phyloP scores from a whole-genome alignment of 1,140 invertebrate genomes.

The Melitaea cinxia region DNA sequence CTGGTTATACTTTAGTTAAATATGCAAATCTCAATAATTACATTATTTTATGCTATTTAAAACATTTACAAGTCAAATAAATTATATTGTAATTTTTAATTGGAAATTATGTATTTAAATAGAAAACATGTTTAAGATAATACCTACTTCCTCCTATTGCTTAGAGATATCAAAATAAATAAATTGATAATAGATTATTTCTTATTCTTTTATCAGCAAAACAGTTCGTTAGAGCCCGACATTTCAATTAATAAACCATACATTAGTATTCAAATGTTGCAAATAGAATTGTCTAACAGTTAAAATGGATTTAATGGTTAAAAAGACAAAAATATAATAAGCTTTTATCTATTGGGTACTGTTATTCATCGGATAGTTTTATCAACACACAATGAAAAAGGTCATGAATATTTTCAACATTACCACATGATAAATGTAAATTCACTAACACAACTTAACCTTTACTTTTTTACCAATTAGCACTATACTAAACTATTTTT shows the following conservation, averaged over 20 bases:
- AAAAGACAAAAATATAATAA: too few relatives aligned
- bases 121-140: not conserved
- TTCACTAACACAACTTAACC: conserved; percentile 8
- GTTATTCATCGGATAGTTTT: too few relatives aligned
- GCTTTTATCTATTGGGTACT: too few relatives aligned
- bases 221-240: not conserved
- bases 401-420: not conserved
- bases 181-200: not conserved
- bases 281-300: too few relatives aligned
- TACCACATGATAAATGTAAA: conserved; percentile 15
- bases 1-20: conserved; percentile 8
- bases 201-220: not conserved
- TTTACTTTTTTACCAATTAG: conserved; percentile 39
- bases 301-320: too few relatives aligned
- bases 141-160: not conserved
- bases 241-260: too few relatives aligned
- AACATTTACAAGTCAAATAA: not conserved
- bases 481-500: conserved; percentile 25
- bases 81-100: not conserved
- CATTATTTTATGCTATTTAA: not conserved
- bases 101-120: not conserved
- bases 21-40: conserved; percentile 7
- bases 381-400: not conserved
- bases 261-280: too few relatives aligned
- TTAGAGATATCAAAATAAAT: not conserved